Conservation (phyloP, 2,888 invertebrate genomes). For the Cosmorhoe ocellata region DNA sequence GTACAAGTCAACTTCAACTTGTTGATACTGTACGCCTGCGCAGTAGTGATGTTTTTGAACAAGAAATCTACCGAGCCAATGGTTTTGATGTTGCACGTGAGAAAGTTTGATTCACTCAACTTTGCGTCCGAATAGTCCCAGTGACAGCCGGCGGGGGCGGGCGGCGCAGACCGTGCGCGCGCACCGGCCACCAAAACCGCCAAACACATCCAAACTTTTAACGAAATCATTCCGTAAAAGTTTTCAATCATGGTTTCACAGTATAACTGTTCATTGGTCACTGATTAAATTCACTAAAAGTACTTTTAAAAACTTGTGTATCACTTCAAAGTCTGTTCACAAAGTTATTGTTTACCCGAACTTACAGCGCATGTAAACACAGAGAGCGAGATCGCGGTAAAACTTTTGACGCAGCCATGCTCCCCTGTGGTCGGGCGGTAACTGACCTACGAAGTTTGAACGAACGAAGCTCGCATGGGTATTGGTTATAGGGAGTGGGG, state of each 20-base stretch:
- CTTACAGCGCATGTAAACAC: conserved; percentile 77
- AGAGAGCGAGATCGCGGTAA: conserved; percentile 74
- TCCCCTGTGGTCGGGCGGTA: conserved; percentile 82
- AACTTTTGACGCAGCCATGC: conserved; percentile 81
- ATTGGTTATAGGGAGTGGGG: conserved; percentile 67
- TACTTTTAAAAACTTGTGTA: conserved; percentile 56
- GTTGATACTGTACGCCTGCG: conserved; percentile 87
- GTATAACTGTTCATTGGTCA: conserved; percentile 74
- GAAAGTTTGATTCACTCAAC: conserved; percentile 82
- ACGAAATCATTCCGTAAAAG: conserved; percentile 76
- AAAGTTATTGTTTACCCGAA: conserved; percentile 63
- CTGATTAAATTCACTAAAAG: conserved; percentile 55
- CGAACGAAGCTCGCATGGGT: conserved; percentile 81
- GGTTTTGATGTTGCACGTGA: conserved; percentile 88
- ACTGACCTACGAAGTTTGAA: conserved; percentile 84
- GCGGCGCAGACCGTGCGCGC: conserved; percentile 80
- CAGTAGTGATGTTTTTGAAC: conserved; percentile 87
- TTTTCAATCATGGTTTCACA: conserved; percentile 70
- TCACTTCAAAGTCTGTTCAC: conserved; percentile 60
- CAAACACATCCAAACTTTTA: conserved; percentile 81
- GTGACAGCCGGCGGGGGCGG: conserved; percentile 88
- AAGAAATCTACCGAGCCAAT: conserved; percentile 87
- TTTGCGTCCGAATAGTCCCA: conserved; percentile 85
- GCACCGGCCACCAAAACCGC: conserved; percentile 69
- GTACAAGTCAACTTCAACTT: conserved; percentile 87